Evolutionary conservation across 2,113 vertebrate genomes (phyloP).

Genomic region (Syrmaticus mikado): DNA sequence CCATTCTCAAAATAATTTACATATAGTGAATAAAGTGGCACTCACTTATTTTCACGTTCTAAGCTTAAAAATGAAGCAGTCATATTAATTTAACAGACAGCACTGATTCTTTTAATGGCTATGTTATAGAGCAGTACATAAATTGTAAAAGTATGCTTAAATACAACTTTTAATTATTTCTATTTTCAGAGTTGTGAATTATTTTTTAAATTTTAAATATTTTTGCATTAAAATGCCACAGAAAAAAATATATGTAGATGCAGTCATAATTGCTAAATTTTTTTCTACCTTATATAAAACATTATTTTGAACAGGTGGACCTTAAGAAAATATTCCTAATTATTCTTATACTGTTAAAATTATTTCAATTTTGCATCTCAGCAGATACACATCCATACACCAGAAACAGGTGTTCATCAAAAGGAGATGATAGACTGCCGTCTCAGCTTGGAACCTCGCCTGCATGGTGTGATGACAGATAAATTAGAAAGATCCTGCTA

Average conservation of each 20-base stretch:
- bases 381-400: slow-evolving; percentile 85
- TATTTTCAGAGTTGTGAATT: not conserved
- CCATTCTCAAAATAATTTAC: not conserved
- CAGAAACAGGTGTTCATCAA: slow-evolving; percentile 92
- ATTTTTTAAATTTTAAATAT: not conserved
- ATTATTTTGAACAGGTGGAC: slow-evolving; percentile 90
- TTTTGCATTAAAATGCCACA: slow-evolving; percentile 26
- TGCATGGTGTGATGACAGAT: slow-evolving; percentile 77
- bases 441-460: slow-evolving; percentile 77
- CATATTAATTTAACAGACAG: not conserved
- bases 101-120: not conserved
- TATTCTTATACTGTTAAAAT: slow-evolving; percentile 91
- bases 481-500: slow-evolving; percentile 87
- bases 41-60: not conserved
- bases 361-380: slow-evolving; percentile 87
- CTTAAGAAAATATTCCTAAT: slow-evolving; percentile 88
- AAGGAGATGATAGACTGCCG: slow-evolving; percentile 76
- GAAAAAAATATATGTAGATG: not conserved
- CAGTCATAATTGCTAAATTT: not conserved
- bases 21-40: not conserved
- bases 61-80: not conserved
- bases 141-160: not conserved
- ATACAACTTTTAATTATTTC: not conserved
- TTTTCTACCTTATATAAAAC: slow-evolving; percentile 5
- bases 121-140: not conserved